Evolutionary conservation across 92 coral and sea anemone genomes (phyloP), one percentile per base, ranked within the genome.

Genomic region (Plumapathes pennacea): DNA sequence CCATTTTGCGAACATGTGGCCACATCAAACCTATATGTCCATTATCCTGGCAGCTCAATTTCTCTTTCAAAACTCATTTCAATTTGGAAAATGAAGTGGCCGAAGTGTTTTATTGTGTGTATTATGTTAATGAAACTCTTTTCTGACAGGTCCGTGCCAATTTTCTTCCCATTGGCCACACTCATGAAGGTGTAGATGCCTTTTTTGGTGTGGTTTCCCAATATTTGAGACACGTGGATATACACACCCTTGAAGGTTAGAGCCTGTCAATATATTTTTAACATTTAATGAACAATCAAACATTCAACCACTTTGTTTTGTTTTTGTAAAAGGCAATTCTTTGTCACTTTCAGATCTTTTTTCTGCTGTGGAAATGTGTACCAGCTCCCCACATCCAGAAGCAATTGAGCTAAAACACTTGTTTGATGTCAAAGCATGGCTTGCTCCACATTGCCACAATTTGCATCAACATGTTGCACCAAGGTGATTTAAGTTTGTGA

Each of bases 131-230:
- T 3, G 19, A 5, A 5, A 11, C 25, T 20, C 4, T 19, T 47
- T 47, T 7, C 10, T 30, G 8, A 32, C 25, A 59, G 84, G 60
- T 77, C 19, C 40, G 71, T 5, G 21, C 28, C 8, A 71, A 77
- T 29, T 68, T 77, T 45, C 60, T 77, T 1, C 84, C 78, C 13
- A 77, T 75, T 55, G 71, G 84, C 0, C 65, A 77, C 20, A 57
- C 84, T 0, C 78, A 68, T 68, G 84, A 77, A 26, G 84, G 69
- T 38, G 69, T 77, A 4, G 78, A 68, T 43, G 78, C 84, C 6
- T 68, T 68, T 23, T 77, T 67, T 48, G 84, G 84, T 1, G 70
- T 77, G 9, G 23, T 77, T 9, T 51, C 84, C 0, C 66, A 77
- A 38, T 46, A 23, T 30, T 31, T 77, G 4, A 24, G 11, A 6